A percentile compares a stretch with the other conserved stretches of the same genome.
Evolutionary conservation across 2,113 vertebrate species (phyloP).

Genomic region (Stigmatopora nigra): DNA sequence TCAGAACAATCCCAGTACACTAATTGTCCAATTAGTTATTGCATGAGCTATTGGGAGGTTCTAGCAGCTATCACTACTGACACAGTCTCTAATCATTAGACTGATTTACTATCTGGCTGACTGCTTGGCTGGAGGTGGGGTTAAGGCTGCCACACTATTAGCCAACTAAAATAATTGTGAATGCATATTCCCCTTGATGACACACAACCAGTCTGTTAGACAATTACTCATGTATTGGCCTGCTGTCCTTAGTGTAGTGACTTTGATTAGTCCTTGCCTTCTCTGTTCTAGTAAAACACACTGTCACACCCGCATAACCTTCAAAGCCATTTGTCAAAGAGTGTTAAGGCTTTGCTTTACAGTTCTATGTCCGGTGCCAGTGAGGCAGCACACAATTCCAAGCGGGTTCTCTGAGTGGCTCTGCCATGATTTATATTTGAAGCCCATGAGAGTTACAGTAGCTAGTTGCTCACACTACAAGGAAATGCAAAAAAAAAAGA

Average conservation of each 20-base stretch:
- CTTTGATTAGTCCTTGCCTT: constrained; percentile 35
- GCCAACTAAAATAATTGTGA: constrained; percentile 43
- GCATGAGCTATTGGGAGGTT: constrained; percentile 38
- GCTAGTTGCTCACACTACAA: constrained; percentile 12
- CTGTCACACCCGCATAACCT: constrained; percentile 27
- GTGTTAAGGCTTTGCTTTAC: constrained; percentile 41
- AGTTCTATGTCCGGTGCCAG: constrained; percentile 35
- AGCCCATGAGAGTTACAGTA: constrained; percentile 7
- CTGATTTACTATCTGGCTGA: constrained; percentile 31
- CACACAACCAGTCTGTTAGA: constrained; percentile 27
- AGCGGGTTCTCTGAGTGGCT: constrained; percentile 37
- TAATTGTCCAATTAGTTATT: constrained; percentile 58
- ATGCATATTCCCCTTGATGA: constrained; percentile 25
- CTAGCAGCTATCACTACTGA: constrained; percentile 34
- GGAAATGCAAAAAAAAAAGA: constrained; percentile 50
- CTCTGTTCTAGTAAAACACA: constrained; percentile 16
- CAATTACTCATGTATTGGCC: constrained; percentile 50
- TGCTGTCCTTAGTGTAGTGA: constrained; percentile 12
- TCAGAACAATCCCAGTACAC: constrained; percentile 39
- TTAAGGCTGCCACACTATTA: constrained; percentile 28
- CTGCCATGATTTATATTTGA: constrained; percentile 47
- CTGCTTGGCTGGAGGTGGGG: constrained; percentile 12
- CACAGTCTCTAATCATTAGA: constrained; percentile 17
- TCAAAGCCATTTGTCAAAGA: constrained; percentile 47
- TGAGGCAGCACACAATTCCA: constrained; percentile 21